Conservation (phyloP, 2,888 invertebrate genomes). For the Ennomos fuscantarius region DNA sequence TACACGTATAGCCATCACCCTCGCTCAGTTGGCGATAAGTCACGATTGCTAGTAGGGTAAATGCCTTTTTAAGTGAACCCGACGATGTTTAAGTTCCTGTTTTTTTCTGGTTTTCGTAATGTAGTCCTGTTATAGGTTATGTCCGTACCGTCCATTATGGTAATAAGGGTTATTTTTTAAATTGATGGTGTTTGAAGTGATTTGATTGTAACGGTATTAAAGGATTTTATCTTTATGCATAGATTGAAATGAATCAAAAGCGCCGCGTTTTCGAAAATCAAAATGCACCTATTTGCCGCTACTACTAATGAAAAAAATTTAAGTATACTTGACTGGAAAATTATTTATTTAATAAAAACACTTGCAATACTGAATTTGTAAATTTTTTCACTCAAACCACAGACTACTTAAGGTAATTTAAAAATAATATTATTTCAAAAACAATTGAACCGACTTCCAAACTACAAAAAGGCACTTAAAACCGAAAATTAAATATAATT, state of each 20-base stretch:
- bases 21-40: conserved; percentile 66
- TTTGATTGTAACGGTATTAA: conserved; percentile 19
- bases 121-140: conserved; percentile 37
- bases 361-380: too few species aligned
- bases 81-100: conserved; percentile 49
- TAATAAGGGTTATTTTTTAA: conserved; percentile 32
- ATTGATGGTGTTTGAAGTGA: conserved; percentile 8
- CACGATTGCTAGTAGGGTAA: conserved; percentile 64
- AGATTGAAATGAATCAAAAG: conserved; percentile 1
- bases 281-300: conserved; percentile 16
- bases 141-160: conserved; percentile 60
- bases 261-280: conserved; percentile 8
- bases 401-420: too few species aligned
- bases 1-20: conserved; percentile 46
- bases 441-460: too few species aligned
- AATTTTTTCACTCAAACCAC: too few species aligned
- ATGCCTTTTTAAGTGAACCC: conserved; percentile 79
- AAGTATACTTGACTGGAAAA: too few species aligned
- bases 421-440: too few species aligned
- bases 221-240: conserved; percentile 2
- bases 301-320: too few species aligned
- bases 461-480: too few species aligned
- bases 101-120: conserved; percentile 46
- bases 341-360: too few species aligned
- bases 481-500: too few species aligned